Percentiles rank a stretch among this genome's conserved stretches.
These are phyloP conservation scores for Polydrusus pterygomalis DNA, from an alignment of 2,888 invertebrate species.

Conservation along the genomic window DNA sequence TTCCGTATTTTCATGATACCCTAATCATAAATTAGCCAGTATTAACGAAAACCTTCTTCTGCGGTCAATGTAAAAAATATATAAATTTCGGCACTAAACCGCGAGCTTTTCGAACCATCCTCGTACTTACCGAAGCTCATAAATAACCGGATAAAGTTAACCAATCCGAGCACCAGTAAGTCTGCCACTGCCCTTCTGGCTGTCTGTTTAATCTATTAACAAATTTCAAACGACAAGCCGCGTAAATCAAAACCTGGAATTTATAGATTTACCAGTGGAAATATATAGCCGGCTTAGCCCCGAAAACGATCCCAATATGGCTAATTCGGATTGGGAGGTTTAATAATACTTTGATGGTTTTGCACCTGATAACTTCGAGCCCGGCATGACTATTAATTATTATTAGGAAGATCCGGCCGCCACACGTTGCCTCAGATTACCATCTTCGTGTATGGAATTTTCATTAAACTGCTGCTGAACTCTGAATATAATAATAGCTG, in stretches of 20 bases:
- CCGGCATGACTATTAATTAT: slow-evolving; percentile 49
- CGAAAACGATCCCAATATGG: slow-evolving; percentile 32
- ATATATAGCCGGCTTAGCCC: slow-evolving; percentile 66
- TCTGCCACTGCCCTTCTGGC: slow-evolving; percentile 41
- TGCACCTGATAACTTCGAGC: slow-evolving; percentile 55
- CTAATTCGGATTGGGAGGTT: slow-evolving; percentile 40
- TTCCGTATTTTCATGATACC: too few species aligned
- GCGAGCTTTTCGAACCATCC: background rate
- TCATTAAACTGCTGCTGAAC: slow-evolving; percentile 35
- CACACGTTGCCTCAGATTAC: slow-evolving; percentile 42
- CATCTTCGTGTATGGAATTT: slow-evolving; percentile 45
- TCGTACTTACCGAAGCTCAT: slow-evolving; percentile 21
- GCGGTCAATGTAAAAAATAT: too few species aligned
- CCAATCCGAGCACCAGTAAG: slow-evolving; percentile 31
- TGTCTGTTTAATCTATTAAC: slow-evolving; percentile 66
- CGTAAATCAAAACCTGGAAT: slow-evolving; percentile 66
- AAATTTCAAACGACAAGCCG: slow-evolving; percentile 63
- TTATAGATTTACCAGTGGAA: slow-evolving; percentile 65
- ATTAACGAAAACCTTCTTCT: too few species aligned
- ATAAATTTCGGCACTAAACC: background rate
- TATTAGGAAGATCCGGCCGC: slow-evolving; percentile 40
- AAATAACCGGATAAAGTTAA: slow-evolving; percentile 34
- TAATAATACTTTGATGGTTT: slow-evolving; percentile 56
- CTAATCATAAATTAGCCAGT: too few species aligned
- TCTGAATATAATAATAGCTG: slow-evolving; percentile 31